A percentile compares a stretch with the other conserved stretches of the same genome.
These are phyloP conservation scores for Eretmocerus hayati DNA, from an alignment of 2,888 invertebrate species.

Conservation along the genomic window DNA sequence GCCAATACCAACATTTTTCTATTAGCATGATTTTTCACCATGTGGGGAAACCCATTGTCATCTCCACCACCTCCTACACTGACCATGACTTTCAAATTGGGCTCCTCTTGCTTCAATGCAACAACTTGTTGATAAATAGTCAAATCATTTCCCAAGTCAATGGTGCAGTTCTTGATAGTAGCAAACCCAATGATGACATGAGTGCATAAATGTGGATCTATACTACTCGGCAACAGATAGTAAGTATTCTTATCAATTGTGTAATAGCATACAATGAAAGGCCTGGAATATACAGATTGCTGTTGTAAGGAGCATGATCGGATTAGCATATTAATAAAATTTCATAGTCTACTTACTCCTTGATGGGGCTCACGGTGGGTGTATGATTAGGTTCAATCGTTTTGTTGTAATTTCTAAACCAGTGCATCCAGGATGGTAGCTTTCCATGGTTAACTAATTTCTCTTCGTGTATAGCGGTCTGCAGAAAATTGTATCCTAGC, in stretches of 20 bases:
- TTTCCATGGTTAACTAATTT: slow-evolving; percentile 16
- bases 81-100: slow-evolving; percentile 66
- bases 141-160: slow-evolving; percentile 50
- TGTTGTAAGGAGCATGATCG: background rate
- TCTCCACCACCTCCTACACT: slow-evolving; percentile 60
- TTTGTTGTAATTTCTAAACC: slow-evolving; percentile 16
- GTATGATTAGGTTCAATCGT: slow-evolving; percentile 5
- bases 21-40: slow-evolving; percentile 64
- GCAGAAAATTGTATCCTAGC: slow-evolving; percentile 14
- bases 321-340: background rate
- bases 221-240: slow-evolving; percentile 51
- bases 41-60: slow-evolving; percentile 58
- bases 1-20: slow-evolving; percentile 56
- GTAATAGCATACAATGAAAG: slow-evolving; percentile 64
- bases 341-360: slow-evolving; percentile 10
- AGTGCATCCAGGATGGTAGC: slow-evolving; percentile 17
- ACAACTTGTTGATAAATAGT: slow-evolving; percentile 47
- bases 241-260: slow-evolving; percentile 49
- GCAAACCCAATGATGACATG: slow-evolving; percentile 78
- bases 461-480: slow-evolving; percentile 15
- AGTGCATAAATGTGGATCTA: slow-evolving; percentile 71
- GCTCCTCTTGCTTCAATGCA: slow-evolving; percentile 55
- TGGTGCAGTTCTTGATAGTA: slow-evolving; percentile 54
- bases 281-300: slow-evolving; percentile 24
- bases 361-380: slow-evolving; percentile 17